Evolutionary conservation across 1,140 invertebrate species (phyloP).

Genomic region (Papilio dardanus): DNA sequence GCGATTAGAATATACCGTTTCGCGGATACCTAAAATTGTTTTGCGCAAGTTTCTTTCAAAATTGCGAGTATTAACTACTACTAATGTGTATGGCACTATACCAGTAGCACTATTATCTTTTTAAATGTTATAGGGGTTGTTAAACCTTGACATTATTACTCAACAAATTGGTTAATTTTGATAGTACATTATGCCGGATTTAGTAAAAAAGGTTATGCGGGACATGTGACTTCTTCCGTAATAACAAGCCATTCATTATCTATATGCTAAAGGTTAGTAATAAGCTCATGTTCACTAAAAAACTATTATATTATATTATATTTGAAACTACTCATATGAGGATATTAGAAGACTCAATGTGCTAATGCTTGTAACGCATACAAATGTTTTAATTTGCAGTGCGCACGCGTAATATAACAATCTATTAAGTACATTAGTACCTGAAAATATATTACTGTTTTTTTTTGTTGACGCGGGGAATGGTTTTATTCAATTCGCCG

Average conservation of each 20-base stretch:
- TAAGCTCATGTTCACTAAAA: no score
- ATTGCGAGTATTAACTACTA: no score
- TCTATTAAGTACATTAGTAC: background rate
- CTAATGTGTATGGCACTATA: background rate
- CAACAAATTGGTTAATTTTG: conserved; percentile 1
- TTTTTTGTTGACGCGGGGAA: no score
- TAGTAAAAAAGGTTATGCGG: conserved; percentile 4
- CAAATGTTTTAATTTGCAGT: conserved; percentile 2
- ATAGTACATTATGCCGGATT: background rate
- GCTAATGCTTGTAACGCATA: background rate
- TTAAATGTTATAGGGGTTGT: background rate
- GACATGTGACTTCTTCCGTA: background rate
- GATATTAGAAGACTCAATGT: background rate
- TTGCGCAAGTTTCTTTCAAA: background rate
- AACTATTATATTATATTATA: no score
- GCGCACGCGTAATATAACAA: background rate
- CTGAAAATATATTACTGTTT: background rate
- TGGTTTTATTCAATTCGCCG: no score
- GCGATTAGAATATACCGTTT: no score
- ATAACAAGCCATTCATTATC: background rate
- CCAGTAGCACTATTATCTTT: background rate
- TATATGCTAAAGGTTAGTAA: no score
- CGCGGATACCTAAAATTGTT: background rate
- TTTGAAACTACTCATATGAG: no score
- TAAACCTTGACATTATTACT: conserved; percentile 10